Evolutionary conservation across 2,888 invertebrate species (phyloP), one percentile per base, ranked within the genome.

Genomic region (Pycnomerus fuliginosus): DNA sequence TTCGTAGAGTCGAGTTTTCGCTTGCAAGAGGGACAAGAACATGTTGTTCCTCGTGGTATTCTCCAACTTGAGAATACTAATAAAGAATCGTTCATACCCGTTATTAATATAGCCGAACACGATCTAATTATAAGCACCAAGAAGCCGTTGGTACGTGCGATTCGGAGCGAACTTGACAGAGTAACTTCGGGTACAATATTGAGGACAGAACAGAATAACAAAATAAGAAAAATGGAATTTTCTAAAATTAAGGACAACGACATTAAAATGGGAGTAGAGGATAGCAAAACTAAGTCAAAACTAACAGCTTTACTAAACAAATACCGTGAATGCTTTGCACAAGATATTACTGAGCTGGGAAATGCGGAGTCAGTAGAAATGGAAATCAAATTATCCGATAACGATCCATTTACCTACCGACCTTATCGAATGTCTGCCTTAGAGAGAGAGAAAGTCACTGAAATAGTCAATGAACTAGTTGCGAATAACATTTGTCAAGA

Each of bases 401-500:
- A 25, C 4, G 25, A 34, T 3, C 46, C 46, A 10, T 24, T 46
- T 11, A 22, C 16, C 2, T 32, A 16, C 20, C 23, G 29, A 11
- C 41, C 46, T 12, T 36, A 39, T 23, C 14, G 31, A 2, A 20
- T 38, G 16, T 31, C 38, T 3, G n/a, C 12, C 2, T 3, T 7
- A 3, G 44, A 44, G 24, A 44, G 42, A 16, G 14, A 42, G 16
- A 17, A 7, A 8, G 8, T 46, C 15, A 17, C 14, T 10, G 29
- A 17, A 2, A 44, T 46, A 2, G 13, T 43, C 25, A 24, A 30
- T 17, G 43, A 46, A 7, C 23, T 46, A n/a, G 13, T 46, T 17
- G 14, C 11, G 1, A 27, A 32, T 24, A 14, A 14, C 1, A 43
- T 46, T 17, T 37, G 35, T 24, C 22, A 25, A 7, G 27, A 37